phyloP scores from a whole-genome alignment of 2,888 invertebrate species.

The Melipona bicolor region DNA sequence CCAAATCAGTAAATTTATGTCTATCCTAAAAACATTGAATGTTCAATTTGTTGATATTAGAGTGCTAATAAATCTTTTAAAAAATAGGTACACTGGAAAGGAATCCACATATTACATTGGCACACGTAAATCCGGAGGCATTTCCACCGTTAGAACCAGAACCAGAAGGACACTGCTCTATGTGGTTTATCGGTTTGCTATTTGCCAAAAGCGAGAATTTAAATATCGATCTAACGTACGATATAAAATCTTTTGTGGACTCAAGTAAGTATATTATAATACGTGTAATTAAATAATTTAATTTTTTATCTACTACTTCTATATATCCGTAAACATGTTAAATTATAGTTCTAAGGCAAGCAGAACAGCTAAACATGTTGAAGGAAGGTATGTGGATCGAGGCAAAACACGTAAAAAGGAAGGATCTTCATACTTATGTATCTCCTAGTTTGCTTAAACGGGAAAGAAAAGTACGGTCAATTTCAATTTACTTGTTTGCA shows the following conservation, averaged over 20 bases:
- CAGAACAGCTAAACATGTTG: slow-evolving; percentile 86
- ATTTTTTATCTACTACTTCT: not conserved
- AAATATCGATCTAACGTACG: slow-evolving; percentile 96
- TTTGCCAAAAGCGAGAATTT: slow-evolving; percentile 95
- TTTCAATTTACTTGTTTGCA: not conserved
- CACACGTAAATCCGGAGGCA: slow-evolving; percentile 98
- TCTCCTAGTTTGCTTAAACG: slow-evolving; percentile 89
- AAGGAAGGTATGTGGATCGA: slow-evolving; percentile 92
- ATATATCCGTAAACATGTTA: not conserved
- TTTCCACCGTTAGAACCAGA: slow-evolving; percentile 87
- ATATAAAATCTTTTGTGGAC: slow-evolving; percentile 96
- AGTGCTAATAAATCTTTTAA: slow-evolving; percentile 67
- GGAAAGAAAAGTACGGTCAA: slow-evolving; percentile 87
- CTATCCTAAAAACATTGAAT: slow-evolving; percentile 41
- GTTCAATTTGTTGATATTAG: slow-evolving; percentile 28
- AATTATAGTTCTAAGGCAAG: slow-evolving; percentile 87
- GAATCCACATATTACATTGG: slow-evolving; percentile 95
- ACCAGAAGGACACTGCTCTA: slow-evolving; percentile 89
- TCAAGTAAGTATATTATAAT: slow-evolving; percentile 87
- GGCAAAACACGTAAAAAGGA: slow-evolving; percentile 94
- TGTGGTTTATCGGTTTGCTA: slow-evolving; percentile 99
- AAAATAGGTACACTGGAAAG: slow-evolving; percentile 92
- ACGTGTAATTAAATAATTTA: not conserved
- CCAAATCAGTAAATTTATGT: slow-evolving; percentile 47
- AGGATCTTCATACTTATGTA: slow-evolving; percentile 90